Conservation (phyloP, 1,140 invertebrate species). For the Drosophila tani region DNA sequence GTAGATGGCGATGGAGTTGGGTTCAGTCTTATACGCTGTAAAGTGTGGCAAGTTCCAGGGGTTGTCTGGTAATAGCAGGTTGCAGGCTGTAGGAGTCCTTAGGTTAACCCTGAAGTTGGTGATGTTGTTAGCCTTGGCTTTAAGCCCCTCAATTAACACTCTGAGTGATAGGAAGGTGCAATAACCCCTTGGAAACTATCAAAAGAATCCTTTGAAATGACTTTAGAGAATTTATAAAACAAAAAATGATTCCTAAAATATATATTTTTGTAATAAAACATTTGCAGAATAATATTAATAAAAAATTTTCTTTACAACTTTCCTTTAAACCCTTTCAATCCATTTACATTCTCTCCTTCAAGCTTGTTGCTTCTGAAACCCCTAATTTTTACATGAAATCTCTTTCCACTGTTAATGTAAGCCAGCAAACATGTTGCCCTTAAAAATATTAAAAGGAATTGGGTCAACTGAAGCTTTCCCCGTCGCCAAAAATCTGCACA, state of each 20-base stretch:
- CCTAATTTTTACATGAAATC: not conserved
- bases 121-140: not conserved
- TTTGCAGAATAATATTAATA: not conserved
- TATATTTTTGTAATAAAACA: too few relatives aligned
- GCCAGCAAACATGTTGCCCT: constrained; percentile 3
- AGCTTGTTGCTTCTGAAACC: not conserved
- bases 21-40: constrained; percentile 41
- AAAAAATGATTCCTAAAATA: not conserved
- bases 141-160: not conserved
- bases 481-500: not conserved
- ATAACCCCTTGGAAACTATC: not conserved
- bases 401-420: not conserved
- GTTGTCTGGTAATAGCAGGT: not conserved
- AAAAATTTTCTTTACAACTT: not conserved
- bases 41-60: not conserved
- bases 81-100: not conserved
- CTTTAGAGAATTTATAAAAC: too few relatives aligned
- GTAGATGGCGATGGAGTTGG: constrained; percentile 24
- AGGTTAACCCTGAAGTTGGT: not conserved
- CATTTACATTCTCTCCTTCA: not conserved
- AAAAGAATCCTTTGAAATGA: too few relatives aligned
- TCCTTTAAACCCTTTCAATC: not conserved
- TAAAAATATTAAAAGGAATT: constrained; percentile 1
- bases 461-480: constrained; percentile 2
- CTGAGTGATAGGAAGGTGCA: not conserved